phyloP scores from a whole-genome alignment of 1,140 invertebrate genomes.

The Samia ricini region DNA sequence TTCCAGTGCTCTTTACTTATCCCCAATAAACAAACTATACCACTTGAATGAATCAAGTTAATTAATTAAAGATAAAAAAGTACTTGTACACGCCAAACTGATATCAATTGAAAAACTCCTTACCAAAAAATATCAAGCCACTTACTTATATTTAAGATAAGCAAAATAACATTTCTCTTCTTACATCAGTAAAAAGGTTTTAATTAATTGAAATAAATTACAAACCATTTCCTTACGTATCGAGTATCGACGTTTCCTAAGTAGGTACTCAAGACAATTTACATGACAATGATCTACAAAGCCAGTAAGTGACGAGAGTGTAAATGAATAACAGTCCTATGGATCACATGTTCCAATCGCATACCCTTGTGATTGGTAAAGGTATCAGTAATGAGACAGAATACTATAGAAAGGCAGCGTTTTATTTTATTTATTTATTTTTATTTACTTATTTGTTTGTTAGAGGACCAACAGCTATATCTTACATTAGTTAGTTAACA shows the following conservation, averaged over 20 bases:
- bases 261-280: too few species aligned
- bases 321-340: constrained; percentile 1
- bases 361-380: not conserved
- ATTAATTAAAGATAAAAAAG: too few species aligned
- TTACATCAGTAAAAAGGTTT: not conserved
- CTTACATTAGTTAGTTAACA: too few species aligned
- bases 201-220: not conserved
- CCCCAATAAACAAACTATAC: too few species aligned
- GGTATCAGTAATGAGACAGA: not conserved
- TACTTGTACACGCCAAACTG: too few species aligned
- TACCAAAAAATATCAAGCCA: too few species aligned
- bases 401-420: not conserved
- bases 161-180: not conserved
- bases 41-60: too few species aligned
- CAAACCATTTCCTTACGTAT: not conserved
- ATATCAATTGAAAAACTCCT: too few species aligned
- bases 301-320: not conserved
- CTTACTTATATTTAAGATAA: not conserved
- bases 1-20: too few species aligned
- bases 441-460: not conserved
- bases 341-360: constrained; percentile 7
- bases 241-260: not conserved
- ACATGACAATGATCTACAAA: not conserved
- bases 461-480: too few species aligned
- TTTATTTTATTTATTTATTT: not conserved